phyloP scores from a whole-genome alignment of 37 sponge, comb jelly and placozoan species.

The Diacarnus erythraeanus region DNA sequence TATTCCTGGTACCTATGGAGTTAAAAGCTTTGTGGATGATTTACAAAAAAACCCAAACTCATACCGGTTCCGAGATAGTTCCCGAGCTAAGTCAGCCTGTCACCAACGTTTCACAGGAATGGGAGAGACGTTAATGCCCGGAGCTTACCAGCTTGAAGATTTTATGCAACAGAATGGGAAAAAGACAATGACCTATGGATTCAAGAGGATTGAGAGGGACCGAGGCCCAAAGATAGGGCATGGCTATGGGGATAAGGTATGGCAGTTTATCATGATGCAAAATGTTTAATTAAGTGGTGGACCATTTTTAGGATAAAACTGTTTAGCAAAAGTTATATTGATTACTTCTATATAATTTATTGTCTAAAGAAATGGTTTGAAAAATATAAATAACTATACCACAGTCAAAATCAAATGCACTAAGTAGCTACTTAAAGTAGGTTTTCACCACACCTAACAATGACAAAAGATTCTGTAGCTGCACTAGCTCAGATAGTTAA shows the following conservation, averaged over 20 bases:
- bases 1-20: slow-evolving; percentile 72
- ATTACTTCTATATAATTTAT: too few relatives aligned
- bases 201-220: slow-evolving; percentile 67
- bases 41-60: slow-evolving; percentile 41
- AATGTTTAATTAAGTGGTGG: too few relatives aligned
- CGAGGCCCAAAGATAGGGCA: slow-evolving; percentile 83
- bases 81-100: slow-evolving; percentile 52
- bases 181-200: slow-evolving; percentile 61
- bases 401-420: too few relatives aligned
- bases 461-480: too few relatives aligned
- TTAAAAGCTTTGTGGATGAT: slow-evolving; percentile 70
- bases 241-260: slow-evolving; percentile 86
- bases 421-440: too few relatives aligned
- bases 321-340: too few relatives aligned
- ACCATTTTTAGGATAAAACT: too few relatives aligned
- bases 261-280: too few relatives aligned
- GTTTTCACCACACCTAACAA: too few relatives aligned
- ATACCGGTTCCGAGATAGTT: slow-evolving; percentile 65
- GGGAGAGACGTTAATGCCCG: slow-evolving; percentile 73
- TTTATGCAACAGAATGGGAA: slow-evolving; percentile 39
- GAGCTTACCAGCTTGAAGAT: slow-evolving; percentile 68
- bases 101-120: slow-evolving; percentile 20
- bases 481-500: too few relatives aligned
- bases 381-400: too few relatives aligned
- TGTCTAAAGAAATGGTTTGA: too few relatives aligned